Evolutionary conservation across 2,797 vertebrate species (phyloP), one percentile per base, ranked within the genome.

Genomic region (Premnoplex brunnescens): DNA sequence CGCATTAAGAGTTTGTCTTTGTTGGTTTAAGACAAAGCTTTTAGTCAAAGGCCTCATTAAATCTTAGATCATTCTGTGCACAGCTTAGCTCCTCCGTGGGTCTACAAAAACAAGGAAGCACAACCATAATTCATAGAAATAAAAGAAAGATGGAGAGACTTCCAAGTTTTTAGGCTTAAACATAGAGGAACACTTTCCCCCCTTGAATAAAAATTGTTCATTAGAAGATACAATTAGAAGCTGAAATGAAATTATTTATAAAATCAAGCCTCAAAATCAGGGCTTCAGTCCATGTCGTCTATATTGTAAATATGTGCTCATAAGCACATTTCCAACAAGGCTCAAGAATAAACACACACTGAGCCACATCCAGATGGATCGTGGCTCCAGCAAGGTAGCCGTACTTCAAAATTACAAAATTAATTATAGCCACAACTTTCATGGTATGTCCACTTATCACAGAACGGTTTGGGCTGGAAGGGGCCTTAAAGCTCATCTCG

Each of bases 1-100:
- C 87, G n/a, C 68, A 97, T 97, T 96, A 97, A 93, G 89, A 34
- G 73, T 95, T 96, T 96, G 95, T 91, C 95, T 89, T 95, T 80
- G 94, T 90, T 95, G 89, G 93, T 95, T 93, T 95, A 89, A 96
- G 89, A 92, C 73, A 94, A 96, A 97, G 94, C 96, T 95, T 89
- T 95, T 92, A 91, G 94, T 89, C 85, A 89, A 96, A 96, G 92
- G 75, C 32, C 79, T 96, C 93, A 87, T 91, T 94, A 90, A 93
- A 91, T 75, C 94, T 95, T 91, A 89, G 86, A 83, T 95, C 75
- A 92, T 41, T 67, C 76, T 94, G 95, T 88, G 94, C 63, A 85
- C 28, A 79, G 52, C 63, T 93, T 66, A 79, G 76, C 36, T 91
- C 68, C 71, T 91, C 75, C 5, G 0, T 8, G 32, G 49, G 49